Conservation (phyloP, 2,888 invertebrate species). For the Caenorhabditis sp. region DNA sequence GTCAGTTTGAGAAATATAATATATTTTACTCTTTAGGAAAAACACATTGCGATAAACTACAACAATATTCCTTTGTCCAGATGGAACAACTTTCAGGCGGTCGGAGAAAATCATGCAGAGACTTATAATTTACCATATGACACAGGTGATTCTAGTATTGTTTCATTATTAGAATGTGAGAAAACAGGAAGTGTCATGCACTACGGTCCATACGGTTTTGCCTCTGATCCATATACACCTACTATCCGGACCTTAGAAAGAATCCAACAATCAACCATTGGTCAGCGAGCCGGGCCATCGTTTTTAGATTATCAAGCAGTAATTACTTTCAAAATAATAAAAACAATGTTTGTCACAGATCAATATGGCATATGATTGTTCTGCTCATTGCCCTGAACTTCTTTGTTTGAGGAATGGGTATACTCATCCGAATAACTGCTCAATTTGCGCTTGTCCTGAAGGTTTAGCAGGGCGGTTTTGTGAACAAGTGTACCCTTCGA, state of each 20-base stretch:
- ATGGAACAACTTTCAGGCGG: slow-evolving; percentile 82
- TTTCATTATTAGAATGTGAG: background rate
- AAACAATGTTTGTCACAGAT: too few species aligned
- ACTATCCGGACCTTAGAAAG: slow-evolving; percentile 79
- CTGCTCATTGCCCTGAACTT: slow-evolving; percentile 67
- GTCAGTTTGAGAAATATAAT: too few species aligned
- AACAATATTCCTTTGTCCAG: slow-evolving; percentile 79
- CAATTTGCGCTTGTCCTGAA: slow-evolving; percentile 78
- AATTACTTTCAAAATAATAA: too few species aligned
- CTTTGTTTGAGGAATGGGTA: slow-evolving; percentile 75
- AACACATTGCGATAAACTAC: slow-evolving; percentile 80
- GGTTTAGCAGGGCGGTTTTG: slow-evolving; percentile 79
- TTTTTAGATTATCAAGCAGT: slow-evolving; percentile 82
- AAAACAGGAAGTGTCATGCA: slow-evolving; percentile 75
- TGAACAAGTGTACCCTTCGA: slow-evolving; percentile 72
- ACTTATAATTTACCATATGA: slow-evolving; percentile 81
- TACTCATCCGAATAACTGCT: slow-evolving; percentile 80
- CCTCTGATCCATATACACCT: slow-evolving; percentile 78
- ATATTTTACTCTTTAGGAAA: slow-evolving; percentile 48
- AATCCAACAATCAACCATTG: slow-evolving; percentile 78
- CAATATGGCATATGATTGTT: slow-evolving; percentile 79
- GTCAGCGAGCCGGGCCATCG: slow-evolving; percentile 80
- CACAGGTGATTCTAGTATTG: slow-evolving; percentile 67
- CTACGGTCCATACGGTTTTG: slow-evolving; percentile 82
- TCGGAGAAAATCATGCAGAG: slow-evolving; percentile 77